Percentiles rank a stretch among this genome's conserved stretches.
Conservation (phyloP, 1,140 invertebrate species). For the Pseudomyrmex concolor region DNA sequence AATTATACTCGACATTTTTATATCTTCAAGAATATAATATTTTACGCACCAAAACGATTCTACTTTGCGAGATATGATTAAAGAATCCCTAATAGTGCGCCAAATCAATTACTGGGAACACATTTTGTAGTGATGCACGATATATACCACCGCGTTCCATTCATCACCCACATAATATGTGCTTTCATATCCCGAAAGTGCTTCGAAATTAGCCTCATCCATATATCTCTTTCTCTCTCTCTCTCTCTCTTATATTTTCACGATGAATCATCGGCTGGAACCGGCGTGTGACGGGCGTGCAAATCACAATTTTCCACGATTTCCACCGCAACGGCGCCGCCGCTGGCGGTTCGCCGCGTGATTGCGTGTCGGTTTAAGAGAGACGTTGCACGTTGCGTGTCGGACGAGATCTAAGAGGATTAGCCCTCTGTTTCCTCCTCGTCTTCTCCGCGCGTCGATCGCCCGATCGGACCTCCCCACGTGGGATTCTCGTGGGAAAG, state of each 20-base stretch:
- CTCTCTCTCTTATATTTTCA: background rate
- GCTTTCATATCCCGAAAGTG: conserved; percentile 39
- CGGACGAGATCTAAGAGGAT: conserved; percentile 72
- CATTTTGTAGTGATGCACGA: background rate
- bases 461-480: background rate
- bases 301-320: conserved; percentile 73
- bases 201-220: conserved; percentile 49
- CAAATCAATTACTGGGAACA: conserved; percentile 34
- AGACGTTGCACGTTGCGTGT: conserved; percentile 65
- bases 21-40: conserved; percentile 7
- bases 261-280: conserved; percentile 64
- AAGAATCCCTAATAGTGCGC: conserved; percentile 38
- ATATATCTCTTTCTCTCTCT: background rate
- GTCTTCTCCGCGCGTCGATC: conserved; percentile 3
- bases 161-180: conserved; percentile 36
- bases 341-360: conserved; percentile 17
- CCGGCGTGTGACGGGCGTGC: conserved; percentile 62
- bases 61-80: conserved; percentile 24
- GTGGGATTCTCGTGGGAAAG: conserved; percentile 65
- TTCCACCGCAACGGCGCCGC: conserved; percentile 59
- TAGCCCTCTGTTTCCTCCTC: conserved; percentile 54
- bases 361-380: conserved; percentile 56
- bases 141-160: background rate
- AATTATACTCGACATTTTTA: background rate
- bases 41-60: background rate